phyloP scores from a whole-genome alignment of 37 sponge, comb jelly and placozoan species.

The Chondrosia reniformis region DNA sequence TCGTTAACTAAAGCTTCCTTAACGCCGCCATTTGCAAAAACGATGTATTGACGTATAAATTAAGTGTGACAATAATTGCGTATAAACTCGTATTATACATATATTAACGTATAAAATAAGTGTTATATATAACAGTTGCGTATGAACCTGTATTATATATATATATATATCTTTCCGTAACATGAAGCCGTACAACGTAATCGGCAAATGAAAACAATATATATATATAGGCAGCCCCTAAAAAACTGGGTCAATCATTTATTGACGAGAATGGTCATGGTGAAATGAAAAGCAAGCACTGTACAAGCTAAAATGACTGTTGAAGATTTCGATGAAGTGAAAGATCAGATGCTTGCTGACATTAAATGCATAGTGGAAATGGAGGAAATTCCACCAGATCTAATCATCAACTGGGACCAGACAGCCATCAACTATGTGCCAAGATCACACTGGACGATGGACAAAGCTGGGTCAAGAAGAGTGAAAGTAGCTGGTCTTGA shows the following conservation, averaged over 20 bases:
- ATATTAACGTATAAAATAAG: too few species aligned
- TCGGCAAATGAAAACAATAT: too few species aligned
- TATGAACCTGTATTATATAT: too few species aligned
- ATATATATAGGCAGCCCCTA: too few species aligned
- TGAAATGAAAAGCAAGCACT: constrained; percentile 30
- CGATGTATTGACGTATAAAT: too few species aligned
- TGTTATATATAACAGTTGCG: too few species aligned
- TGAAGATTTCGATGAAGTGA: constrained; percentile 29
- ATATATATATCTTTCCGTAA: too few species aligned
- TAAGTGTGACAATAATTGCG: too few species aligned
- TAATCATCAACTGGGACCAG: constrained; percentile 61
- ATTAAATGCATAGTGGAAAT: constrained; percentile 20
- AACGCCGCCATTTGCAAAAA: too few species aligned
- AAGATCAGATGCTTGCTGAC: constrained; percentile 37
- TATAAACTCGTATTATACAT: too few species aligned
- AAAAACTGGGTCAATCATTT: constrained; percentile 31
- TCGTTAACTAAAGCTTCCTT: too few species aligned
- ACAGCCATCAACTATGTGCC: constrained; percentile 56
- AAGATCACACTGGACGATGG: constrained; percentile 55
- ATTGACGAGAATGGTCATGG: constrained; percentile 33
- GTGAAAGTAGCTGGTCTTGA: constrained; percentile 44
- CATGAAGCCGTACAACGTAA: too few species aligned
- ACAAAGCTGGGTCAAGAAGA: constrained; percentile 10
- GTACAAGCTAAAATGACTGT: constrained; percentile 17
- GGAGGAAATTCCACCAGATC: constrained; percentile 49